These are phyloP conservation scores for Echiichthys vipera DNA, from an alignment of 2,797 vertebrate species.

Conservation along the genomic window DNA sequence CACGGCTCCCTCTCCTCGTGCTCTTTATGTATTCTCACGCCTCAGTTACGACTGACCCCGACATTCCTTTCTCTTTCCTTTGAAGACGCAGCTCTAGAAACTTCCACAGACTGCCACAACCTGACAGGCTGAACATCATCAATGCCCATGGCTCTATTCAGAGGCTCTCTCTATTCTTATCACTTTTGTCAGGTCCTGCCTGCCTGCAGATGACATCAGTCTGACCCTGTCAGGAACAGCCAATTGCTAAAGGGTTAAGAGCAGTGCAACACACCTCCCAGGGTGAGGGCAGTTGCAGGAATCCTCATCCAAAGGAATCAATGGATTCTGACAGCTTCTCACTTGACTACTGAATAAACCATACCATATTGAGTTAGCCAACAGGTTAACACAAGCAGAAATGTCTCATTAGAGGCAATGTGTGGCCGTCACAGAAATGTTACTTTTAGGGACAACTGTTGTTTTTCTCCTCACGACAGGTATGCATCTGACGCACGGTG, in stretches of 20 bases:
- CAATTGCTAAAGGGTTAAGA: conserved; percentile 59
- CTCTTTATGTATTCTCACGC: conserved; percentile 30
- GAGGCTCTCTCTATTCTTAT: conserved; percentile 25
- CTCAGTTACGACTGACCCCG: conserved; percentile 2
- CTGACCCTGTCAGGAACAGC: conserved; percentile 57
- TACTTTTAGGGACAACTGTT: conserved; percentile 13
- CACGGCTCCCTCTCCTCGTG: conserved; percentile 1
- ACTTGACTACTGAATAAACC: conserved; percentile 54
- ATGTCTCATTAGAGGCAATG: conserved; percentile 33
- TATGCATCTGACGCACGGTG: not conserved
- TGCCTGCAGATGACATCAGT: conserved; percentile 43
- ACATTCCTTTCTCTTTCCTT: conserved; percentile 25
- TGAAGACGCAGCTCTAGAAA: conserved; percentile 20
- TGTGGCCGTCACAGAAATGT: not conserved
- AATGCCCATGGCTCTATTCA: conserved; percentile 32
- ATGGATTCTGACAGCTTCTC: conserved; percentile 65
- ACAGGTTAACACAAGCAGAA: conserved; percentile 34
- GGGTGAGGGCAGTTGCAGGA: conserved; percentile 19
- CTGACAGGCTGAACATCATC: conserved; percentile 49
- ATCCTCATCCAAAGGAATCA: conserved; percentile 50
- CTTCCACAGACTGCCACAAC: conserved; percentile 22
- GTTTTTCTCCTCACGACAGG: not conserved
- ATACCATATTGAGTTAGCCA: conserved; percentile 33
- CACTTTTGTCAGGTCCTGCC: conserved; percentile 49
- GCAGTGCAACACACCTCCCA: conserved; percentile 1